Evolutionary conservation across 53 echinoderm and acorn worm genomes (phyloP).

Genomic region (Holothuria scabra): DNA sequence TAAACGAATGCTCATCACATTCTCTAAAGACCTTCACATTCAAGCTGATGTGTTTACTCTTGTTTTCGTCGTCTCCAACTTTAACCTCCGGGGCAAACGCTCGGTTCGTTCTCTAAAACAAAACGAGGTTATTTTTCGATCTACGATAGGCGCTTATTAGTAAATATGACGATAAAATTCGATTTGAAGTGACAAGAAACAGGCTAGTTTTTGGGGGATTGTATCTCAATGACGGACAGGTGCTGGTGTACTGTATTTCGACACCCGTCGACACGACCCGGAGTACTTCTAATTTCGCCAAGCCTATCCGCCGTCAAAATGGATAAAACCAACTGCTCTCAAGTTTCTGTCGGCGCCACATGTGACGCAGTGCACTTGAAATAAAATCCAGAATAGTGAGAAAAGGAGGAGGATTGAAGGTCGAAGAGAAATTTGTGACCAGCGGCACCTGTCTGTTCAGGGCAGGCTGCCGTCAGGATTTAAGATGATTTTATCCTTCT

Average conservation of each 20-base stretch:
- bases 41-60: too few relatives aligned
- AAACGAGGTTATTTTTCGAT: constrained; percentile 21
- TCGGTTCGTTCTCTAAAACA: not conserved
- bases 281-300: constrained; percentile 7
- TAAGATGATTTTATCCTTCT: too few relatives aligned
- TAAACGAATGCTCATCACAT: too few relatives aligned
- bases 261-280: constrained; percentile 34
- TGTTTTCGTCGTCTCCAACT: too few relatives aligned
- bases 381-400: constrained; percentile 28
- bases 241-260: constrained; percentile 37
- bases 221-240: constrained; percentile 37
- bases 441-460: constrained; percentile 40
- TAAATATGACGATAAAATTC: constrained; percentile 45
- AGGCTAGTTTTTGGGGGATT: constrained; percentile 15
- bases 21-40: too few relatives aligned
- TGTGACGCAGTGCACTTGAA: constrained; percentile 39
- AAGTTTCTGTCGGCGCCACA: constrained; percentile 32
- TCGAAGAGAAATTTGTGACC: constrained; percentile 16
- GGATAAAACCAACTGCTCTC: constrained; percentile 8
- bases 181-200: constrained; percentile 45
- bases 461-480: constrained; percentile 25
- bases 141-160: constrained; percentile 38
- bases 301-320: constrained; percentile 18
- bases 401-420: constrained; percentile 32
- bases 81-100: too few relatives aligned